Conservation (phyloP, 2,797 vertebrate species). For the Huso huso region DNA sequence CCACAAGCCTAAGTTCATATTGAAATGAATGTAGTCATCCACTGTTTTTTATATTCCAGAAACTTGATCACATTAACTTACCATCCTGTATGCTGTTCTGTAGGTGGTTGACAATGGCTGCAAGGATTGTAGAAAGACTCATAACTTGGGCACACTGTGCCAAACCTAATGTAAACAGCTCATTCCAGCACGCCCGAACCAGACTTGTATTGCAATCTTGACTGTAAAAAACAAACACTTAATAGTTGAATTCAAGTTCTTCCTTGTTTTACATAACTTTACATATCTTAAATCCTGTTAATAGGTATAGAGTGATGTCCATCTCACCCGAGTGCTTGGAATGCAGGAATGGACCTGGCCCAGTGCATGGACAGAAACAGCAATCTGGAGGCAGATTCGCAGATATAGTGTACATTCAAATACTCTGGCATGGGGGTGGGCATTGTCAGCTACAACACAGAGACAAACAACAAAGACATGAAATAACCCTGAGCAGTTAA, state of each 20-base stretch:
- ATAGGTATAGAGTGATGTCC: too few species aligned
- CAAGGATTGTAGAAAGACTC: slow-evolving; percentile 92
- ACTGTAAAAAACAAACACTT: slow-evolving; percentile 43
- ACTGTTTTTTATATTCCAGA: too few species aligned
- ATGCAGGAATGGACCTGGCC: slow-evolving; percentile 95
- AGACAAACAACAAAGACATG: not conserved
- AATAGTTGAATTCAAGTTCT: not conserved
- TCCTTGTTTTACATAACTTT: not conserved
- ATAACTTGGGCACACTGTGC: slow-evolving; percentile 95
- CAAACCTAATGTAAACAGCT: slow-evolving; percentile 90
- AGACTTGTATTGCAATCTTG: slow-evolving; percentile 92
- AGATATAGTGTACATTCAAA: slow-evolving; percentile 98
- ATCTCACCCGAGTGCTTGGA: slow-evolving; percentile 90
- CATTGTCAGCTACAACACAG: slow-evolving; percentile 68
- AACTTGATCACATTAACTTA: slow-evolving; percentile 39
- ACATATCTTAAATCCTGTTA: not conserved
- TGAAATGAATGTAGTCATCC: too few species aligned
- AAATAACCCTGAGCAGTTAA: not conserved
- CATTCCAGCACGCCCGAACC: slow-evolving; percentile 95
- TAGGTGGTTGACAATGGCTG: slow-evolving; percentile 92
- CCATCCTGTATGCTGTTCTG: slow-evolving; percentile 95
- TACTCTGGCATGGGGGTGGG: slow-evolving; percentile 96
- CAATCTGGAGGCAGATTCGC: slow-evolving; percentile 92
- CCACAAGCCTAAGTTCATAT: too few species aligned
- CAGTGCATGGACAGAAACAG: slow-evolving; percentile 99